phyloP scores from a whole-genome alignment of 2,113 vertebrate genomes.

The Micronycteris hirsuta region DNA sequence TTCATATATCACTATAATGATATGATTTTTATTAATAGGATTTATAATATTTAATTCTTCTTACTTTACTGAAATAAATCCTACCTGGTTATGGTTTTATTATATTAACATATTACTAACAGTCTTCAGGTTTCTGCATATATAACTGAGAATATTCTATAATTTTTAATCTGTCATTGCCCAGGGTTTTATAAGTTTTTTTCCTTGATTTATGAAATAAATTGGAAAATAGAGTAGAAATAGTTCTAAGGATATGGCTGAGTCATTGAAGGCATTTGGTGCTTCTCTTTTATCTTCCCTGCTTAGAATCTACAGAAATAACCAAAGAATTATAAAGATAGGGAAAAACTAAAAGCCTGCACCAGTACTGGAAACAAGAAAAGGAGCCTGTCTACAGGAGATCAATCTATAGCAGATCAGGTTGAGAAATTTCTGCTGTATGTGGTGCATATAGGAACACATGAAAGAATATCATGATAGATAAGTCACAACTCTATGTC shows the following conservation, averaged over 20 bases:
- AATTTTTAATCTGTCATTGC: background rate
- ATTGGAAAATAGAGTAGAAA: background rate
- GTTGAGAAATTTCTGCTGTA: background rate
- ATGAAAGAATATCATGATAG: background rate
- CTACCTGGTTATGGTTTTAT: background rate
- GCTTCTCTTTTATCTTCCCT: background rate
- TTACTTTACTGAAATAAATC: constrained; percentile 3
- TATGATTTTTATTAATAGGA: background rate
- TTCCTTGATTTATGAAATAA: background rate
- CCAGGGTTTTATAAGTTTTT: background rate
- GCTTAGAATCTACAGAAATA: background rate
- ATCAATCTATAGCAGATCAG: background rate
- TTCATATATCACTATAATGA: background rate
- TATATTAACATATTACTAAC: background rate
- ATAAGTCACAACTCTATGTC: background rate
- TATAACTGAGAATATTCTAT: background rate
- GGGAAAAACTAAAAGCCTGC: background rate
- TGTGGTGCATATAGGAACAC: background rate
- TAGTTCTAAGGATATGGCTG: background rate
- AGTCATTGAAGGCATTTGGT: background rate
- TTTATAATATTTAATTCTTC: background rate
- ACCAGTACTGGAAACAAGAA: background rate
- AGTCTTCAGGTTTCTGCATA: background rate
- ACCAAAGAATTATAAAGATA: background rate
- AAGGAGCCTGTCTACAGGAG: background rate